Conservation (phyloP, 2,888 invertebrate species). For the Drosophila koepferae region DNA sequence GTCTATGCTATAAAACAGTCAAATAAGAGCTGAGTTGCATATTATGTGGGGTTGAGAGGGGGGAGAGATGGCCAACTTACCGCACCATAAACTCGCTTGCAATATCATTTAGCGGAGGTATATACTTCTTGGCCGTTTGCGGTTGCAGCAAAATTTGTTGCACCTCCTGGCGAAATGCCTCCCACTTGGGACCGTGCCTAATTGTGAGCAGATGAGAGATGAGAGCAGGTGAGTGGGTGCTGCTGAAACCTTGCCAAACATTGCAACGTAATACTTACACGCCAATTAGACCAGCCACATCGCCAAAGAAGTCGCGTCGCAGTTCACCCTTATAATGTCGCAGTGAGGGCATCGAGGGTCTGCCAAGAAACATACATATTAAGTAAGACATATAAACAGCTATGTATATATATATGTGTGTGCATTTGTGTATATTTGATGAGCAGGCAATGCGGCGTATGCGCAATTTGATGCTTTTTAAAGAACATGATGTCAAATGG, state of each 20-base stretch:
- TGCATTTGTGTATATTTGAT: neutral
- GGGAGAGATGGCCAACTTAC: slow-evolving; percentile 83
- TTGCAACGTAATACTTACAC: slow-evolving; percentile 87
- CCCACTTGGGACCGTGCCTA: slow-evolving; percentile 95
- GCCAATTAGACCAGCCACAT: slow-evolving; percentile 90
- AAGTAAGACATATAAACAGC: neutral
- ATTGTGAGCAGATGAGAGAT: slow-evolving; percentile 18
- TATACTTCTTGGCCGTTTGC: slow-evolving; percentile 91
- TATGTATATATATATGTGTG: neutral
- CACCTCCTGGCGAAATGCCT: slow-evolving; percentile 92
- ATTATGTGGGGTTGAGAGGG: slow-evolving; percentile 7
- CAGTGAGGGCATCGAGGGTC: slow-evolving; percentile 90
- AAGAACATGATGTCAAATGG: slow-evolving; percentile 25
- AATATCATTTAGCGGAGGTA: slow-evolving; percentile 90
- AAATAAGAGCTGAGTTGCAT: slow-evolving; percentile 3
- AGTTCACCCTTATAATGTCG: slow-evolving; percentile 90
- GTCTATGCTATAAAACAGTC: slow-evolving; percentile 87
- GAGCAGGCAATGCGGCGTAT: slow-evolving; percentile 39
- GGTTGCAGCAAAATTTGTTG: slow-evolving; percentile 94
- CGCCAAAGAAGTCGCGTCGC: slow-evolving; percentile 89
- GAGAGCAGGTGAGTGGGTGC: neutral
- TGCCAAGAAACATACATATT: slow-evolving; percentile 41
- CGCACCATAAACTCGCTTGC: slow-evolving; percentile 91
- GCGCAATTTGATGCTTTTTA: slow-evolving; percentile 44
- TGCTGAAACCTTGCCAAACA: slow-evolving; percentile 14